phyloP scores from a whole-genome alignment of 2,888 invertebrate species.

The Polietes domitor region DNA sequence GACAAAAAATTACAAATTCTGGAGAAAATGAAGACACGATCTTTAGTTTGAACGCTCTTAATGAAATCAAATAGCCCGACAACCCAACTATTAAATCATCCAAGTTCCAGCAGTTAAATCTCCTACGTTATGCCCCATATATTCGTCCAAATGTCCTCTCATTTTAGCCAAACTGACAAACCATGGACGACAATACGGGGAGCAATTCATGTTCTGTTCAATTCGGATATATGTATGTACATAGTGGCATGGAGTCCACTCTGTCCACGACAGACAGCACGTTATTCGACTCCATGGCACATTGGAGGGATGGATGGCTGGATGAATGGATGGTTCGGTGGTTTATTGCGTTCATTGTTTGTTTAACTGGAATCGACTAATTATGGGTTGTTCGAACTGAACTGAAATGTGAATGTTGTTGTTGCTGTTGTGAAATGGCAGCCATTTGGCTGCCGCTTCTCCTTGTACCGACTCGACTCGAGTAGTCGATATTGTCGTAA shows the following conservation, averaged over 20 bases:
- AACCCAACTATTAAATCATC: no score
- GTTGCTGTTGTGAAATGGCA: constrained; percentile 63
- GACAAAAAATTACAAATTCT: no score
- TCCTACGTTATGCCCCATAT: not conserved
- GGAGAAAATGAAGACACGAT: no score
- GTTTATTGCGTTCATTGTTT: constrained; percentile 66
- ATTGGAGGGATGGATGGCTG: not conserved
- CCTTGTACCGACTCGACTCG: not conserved
- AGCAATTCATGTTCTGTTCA: not conserved
- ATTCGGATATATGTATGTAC: not conserved
- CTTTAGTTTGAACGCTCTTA: no score
- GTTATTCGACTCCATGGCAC: not conserved
- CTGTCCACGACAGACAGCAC: not conserved
- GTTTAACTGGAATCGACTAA: constrained; percentile 70
- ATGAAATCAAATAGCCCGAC: no score
- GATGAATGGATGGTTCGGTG: not conserved
- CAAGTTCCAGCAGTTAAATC: no score
- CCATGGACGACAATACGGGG: not conserved
- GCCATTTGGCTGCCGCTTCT: constrained; percentile 68
- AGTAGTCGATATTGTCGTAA: constrained; percentile 11
- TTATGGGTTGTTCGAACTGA: constrained; percentile 66
- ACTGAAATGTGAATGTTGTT: no score
- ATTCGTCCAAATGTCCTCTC: not conserved
- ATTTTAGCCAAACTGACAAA: not conserved
- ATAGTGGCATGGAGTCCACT: not conserved